phyloP scores from a whole-genome alignment of 2,113 vertebrate genomes.

The Hypocryptadius cinnamomeus region DNA sequence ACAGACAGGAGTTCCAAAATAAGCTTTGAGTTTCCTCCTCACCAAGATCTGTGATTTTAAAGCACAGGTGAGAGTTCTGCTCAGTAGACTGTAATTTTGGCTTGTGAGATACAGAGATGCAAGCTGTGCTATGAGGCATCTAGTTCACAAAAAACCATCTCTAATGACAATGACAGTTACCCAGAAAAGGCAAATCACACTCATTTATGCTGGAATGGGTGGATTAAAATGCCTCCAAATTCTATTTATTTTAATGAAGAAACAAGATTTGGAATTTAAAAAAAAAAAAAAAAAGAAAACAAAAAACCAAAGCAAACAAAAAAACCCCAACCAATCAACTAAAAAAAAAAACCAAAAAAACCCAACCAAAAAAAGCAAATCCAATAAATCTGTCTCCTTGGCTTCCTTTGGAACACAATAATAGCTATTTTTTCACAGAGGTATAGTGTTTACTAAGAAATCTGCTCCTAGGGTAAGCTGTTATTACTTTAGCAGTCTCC shows the following conservation, averaged over 20 bases:
- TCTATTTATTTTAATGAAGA: neutral
- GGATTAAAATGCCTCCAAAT: neutral
- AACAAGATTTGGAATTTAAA: neutral
- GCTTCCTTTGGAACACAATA: neutral
- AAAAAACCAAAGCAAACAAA: too few species aligned
- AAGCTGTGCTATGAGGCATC: neutral
- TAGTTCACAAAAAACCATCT: neutral
- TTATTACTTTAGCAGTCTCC: conserved; percentile 39
- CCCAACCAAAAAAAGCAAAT: neutral
- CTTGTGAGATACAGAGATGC: neutral
- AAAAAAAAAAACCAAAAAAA: neutral
- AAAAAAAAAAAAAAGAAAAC: rapidly evolving
- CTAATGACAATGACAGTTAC: neutral
- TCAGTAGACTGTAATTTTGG: neutral
- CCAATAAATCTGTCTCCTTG: neutral
- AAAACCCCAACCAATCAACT: neutral
- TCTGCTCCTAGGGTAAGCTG: conserved; percentile 4
- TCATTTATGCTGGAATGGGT: neutral
- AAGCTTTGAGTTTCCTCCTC: neutral
- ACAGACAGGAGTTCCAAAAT: neutral
- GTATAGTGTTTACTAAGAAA: conserved; percentile 14
- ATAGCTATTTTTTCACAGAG: conserved; percentile 20
- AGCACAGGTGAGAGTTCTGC: neutral
- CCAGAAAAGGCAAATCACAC: neutral
- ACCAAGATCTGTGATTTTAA: neutral